phyloP scores from a whole-genome alignment of 1,140 invertebrate genomes.

The Ceratitis capitata region DNA sequence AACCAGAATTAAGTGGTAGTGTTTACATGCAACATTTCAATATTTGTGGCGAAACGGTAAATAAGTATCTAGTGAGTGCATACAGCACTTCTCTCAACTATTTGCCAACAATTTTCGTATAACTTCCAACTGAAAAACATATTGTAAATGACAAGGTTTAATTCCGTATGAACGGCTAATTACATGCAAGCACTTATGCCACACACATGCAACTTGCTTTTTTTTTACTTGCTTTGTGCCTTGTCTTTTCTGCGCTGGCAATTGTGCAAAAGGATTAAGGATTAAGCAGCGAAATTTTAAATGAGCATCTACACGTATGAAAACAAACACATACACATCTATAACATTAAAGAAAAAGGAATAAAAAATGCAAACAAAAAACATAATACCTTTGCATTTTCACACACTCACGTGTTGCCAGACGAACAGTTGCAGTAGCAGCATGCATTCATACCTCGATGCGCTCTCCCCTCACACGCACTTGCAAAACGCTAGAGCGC shows the following conservation, averaged over 20 bases:
- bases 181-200: not conserved
- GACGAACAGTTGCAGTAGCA: not conserved
- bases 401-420: not conserved
- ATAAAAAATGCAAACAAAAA: not conserved
- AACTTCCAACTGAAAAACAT: not conserved
- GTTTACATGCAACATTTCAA: not conserved
- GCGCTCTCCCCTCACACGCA: not conserved
- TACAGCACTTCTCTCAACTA: not conserved
- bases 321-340: not conserved
- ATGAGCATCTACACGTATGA: not conserved
- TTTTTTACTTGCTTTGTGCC: too few relatives aligned
- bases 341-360: not conserved
- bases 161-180: not conserved
- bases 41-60: not conserved
- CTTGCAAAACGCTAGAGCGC: not conserved
- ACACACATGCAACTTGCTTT: not conserved
- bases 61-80: not conserved
- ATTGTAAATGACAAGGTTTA: not conserved
- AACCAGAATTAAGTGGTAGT: not conserved
- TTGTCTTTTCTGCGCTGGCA: not conserved
- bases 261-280: slow-evolving; percentile 35
- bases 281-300: slow-evolving; percentile 28
- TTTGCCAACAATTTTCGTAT: not conserved
- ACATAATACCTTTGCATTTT: not conserved
- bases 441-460: not conserved